Evolutionary conservation across 1,140 invertebrate genomes (phyloP), one percentile per base, ranked within the genome.

Genomic region (Drosophila tropicalis): DNA sequence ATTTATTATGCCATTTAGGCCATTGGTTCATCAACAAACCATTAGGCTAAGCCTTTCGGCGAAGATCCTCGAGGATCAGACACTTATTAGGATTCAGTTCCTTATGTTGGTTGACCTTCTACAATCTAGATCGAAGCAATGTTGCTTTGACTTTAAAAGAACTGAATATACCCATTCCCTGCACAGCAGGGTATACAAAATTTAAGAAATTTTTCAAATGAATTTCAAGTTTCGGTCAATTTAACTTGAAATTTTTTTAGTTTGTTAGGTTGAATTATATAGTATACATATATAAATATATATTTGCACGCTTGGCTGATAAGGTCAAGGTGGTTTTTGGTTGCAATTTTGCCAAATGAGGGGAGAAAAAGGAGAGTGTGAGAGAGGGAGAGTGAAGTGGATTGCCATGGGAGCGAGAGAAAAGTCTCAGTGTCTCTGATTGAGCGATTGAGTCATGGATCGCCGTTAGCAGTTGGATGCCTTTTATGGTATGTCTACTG

Each of bases 151-250:
- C 34, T 36, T 36, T 36, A 1, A 5, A 36, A 12, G 34, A 10
- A 36, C 9, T 36, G 34, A 36, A 51, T 51, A 51, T 51, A 51
- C 17, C 17, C 15, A 47, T 47, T 17, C 15, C 6, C 15, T 1
- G 3, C 2, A 4, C 19, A 22, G 22, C 17, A 51, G 44, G 44
- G 44, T 51, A 22, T 22, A 51, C 7, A 51, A 51, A 51, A 51
- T 19, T 19, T 51, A 70, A 73, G 71, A 57, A 44, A 34, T 39
- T 29, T 25, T 56, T 17, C 55, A 54, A 65, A 65, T 61, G 55
- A 57, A 76, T 73, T 64, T 76, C 72, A 76, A 64, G 72, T 76
- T 64, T 76, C 76, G 73, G 73, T 60, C 73, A 76, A 76, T 76
- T 76, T 76, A 76, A 76, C 73, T 64, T 73, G 73, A 29, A 7